Conservation (phyloP, 2,797 vertebrate genomes). For the Trematomus bernacchii region DNA sequence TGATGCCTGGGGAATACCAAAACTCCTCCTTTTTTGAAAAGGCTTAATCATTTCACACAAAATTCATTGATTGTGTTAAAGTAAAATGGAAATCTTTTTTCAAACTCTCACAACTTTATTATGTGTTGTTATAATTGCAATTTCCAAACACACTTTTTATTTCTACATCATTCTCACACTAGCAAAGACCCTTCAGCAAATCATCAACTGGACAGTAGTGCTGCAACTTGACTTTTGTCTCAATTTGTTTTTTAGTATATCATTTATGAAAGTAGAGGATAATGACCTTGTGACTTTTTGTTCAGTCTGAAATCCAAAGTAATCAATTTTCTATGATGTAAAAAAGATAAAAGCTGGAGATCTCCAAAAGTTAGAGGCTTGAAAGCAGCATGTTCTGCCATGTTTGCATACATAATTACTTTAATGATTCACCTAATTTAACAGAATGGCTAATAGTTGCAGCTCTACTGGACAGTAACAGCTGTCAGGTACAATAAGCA, state of each 20-base stretch:
- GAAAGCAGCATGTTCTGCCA: too few relatives aligned
- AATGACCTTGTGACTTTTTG: too few relatives aligned
- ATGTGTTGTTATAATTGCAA: slow-evolving; percentile 12
- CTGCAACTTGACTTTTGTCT: neutral
- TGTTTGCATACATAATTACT: too few relatives aligned
- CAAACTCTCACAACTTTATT: slow-evolving; percentile 39
- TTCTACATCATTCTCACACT: neutral
- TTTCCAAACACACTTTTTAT: neutral
- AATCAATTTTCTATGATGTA: too few relatives aligned
- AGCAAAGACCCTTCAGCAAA: neutral
- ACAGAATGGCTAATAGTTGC: too few relatives aligned
- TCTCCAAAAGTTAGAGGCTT: too few relatives aligned
- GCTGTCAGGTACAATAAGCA: neutral
- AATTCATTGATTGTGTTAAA: neutral
- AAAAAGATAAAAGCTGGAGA: too few relatives aligned
- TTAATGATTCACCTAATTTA: too few relatives aligned
- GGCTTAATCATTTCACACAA: neutral
- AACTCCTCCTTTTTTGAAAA: neutral
- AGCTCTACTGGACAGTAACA: too few relatives aligned
- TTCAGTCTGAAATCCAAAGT: too few relatives aligned
- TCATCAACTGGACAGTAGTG: neutral
- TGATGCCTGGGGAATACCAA: neutral
- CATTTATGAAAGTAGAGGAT: too few relatives aligned
- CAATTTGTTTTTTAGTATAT: too few relatives aligned
- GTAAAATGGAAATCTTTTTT: slow-evolving; percentile 6